phyloP scores from a whole-genome alignment of 1,140 invertebrate species.

The Listronotus bonariensis region DNA sequence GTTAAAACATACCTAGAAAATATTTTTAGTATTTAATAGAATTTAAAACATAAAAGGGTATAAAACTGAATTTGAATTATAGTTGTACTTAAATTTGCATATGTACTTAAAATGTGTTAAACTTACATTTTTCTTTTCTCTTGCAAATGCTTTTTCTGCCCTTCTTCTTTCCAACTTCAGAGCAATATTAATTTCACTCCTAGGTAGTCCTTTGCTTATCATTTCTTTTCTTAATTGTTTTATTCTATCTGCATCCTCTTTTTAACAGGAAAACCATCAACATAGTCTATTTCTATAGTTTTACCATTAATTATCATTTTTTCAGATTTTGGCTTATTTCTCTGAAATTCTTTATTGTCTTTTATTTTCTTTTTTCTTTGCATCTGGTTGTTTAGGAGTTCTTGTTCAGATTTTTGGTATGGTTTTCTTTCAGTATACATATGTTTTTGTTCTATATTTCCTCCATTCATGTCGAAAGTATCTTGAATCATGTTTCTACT shows the following conservation, averaged over 20 bases:
- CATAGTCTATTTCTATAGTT: slow-evolving; percentile 65
- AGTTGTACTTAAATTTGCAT: too few relatives aligned
- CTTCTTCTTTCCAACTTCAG: slow-evolving; percentile 72
- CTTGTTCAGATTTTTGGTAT: slow-evolving; percentile 13
- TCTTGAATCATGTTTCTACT: background rate
- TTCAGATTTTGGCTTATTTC: slow-evolving; percentile 55
- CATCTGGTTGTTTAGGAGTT: slow-evolving; percentile 6
- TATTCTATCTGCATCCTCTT: slow-evolving; percentile 71
- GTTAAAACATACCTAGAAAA: slow-evolving; percentile 71
- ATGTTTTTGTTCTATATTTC: too few relatives aligned
- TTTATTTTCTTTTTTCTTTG: slow-evolving; percentile 36
- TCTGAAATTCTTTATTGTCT: slow-evolving; percentile 43
- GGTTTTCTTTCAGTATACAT: background rate
- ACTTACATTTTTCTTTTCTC: slow-evolving; percentile 63
- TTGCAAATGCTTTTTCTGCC: slow-evolving; percentile 71
- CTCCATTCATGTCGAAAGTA: too few relatives aligned
- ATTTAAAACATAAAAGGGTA: too few relatives aligned
- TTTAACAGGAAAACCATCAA: slow-evolving; percentile 73
- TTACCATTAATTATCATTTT: slow-evolving; percentile 67
- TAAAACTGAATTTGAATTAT: too few relatives aligned
- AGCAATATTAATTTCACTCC: slow-evolving; percentile 66
- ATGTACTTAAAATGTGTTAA: too few relatives aligned
- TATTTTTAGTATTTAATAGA: too few relatives aligned
- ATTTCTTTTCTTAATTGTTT: slow-evolving; percentile 65
- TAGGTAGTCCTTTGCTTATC: slow-evolving; percentile 70